Evolutionary conservation across 2,797 vertebrate genomes (phyloP), one percentile per base, ranked within the genome.

Genomic region (Neosilurus hyrtlii): DNA sequence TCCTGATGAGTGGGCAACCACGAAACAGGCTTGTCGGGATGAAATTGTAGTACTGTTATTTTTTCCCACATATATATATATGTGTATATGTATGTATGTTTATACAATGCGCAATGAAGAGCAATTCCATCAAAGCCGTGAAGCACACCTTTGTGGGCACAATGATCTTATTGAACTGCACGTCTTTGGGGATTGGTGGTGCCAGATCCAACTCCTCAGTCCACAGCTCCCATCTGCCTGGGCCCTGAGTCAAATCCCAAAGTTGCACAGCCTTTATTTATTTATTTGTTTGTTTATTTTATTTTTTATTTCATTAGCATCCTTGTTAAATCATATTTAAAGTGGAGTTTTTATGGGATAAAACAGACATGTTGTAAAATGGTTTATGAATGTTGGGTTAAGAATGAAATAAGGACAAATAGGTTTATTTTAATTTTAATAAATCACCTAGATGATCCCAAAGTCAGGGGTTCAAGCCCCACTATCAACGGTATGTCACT

Each of bases 111-210:
- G n/a, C n/a, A n/a, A n/a, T n/a, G n/a, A n/a, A n/a, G n/a, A n/a
- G n/a, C n/a, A n/a, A n/a, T n/a, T n/a, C n/a, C n/a, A n/a, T n/a
- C n/a, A n/a, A n/a, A n/a, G n/a, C n/a, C n/a, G n/a, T n/a, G n/a
- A n/a, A n/a, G n/a, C n/a, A n/a, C n/a, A n/a, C n/a, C n/a, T n/a
- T n/a, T n/a, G n/a, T n/a, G n/a, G n/a, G n/a, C n/a, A n/a, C 96
- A 68, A 97, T 97, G 89, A 97, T 98, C 91, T 97, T 95, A 83
- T 94, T 97, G 90, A 98, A 97, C 91, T 94, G 88, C 89, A 93
- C 43, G 82, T 96, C 96, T 80, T 91, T 94, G 81, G 90, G 81
- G 84, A 98, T 96, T 24, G 93, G 86, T 83, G 93, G 93, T 4
- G 93, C 91, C 0, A 88, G 76, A 83, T 90, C 93, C 18, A 98